Conservation (phyloP, 2,113 vertebrate genomes). For the Loxodonta africana region DNA sequence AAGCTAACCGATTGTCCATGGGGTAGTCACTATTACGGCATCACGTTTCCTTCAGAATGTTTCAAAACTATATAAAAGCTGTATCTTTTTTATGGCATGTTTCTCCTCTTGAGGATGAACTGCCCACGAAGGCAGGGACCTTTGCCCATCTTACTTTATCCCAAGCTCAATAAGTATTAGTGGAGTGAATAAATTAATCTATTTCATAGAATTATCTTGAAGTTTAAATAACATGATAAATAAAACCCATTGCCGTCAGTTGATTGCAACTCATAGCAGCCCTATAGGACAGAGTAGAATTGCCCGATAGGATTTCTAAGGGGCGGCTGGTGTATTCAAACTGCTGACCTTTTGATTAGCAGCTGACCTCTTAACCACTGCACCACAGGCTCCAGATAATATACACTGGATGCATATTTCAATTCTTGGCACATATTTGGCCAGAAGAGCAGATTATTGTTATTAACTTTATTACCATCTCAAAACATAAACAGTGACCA, state of each 20-base stretch:
- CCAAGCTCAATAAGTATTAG: neutral
- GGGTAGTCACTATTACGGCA: neutral
- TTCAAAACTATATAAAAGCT: neutral
- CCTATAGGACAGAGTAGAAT: too few species aligned
- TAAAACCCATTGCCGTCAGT: too few species aligned
- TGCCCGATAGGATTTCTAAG: too few species aligned
- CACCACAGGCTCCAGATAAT: neutral
- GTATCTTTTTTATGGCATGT: neutral
- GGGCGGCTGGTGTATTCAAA: too few species aligned
- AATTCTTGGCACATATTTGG: neutral
- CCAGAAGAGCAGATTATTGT: neutral
- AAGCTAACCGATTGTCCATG: neutral
- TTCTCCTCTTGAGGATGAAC: neutral
- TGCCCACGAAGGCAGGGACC: neutral
- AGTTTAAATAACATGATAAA: conserved; percentile 14
- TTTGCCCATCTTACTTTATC: neutral
- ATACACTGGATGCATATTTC: neutral
- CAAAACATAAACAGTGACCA: neutral
- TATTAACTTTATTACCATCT: neutral
- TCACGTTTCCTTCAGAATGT: neutral
- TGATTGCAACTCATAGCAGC: too few species aligned
- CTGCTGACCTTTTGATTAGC: too few species aligned
- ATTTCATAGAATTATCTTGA: neutral
- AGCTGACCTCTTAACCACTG: too few species aligned
- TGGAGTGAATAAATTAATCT: conserved; percentile 16